phyloP scores from a whole-genome alignment of 2,888 invertebrate genomes.

The Polyommatus icarus region DNA sequence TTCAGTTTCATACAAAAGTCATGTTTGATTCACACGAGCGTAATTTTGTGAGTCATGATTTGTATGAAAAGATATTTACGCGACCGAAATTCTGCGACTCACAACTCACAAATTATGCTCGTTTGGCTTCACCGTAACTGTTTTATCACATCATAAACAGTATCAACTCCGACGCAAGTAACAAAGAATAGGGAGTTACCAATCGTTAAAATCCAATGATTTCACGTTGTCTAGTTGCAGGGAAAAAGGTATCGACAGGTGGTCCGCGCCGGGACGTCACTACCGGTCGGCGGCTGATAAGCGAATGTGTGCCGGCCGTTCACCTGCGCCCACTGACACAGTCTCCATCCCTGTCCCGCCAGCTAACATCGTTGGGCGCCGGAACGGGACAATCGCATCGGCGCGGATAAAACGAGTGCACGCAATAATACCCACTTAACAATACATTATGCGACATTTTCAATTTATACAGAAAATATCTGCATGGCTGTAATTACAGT shows the following conservation, averaged over 20 bases:
- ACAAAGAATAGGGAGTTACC: not conserved
- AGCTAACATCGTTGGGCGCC: slow-evolving; percentile 38
- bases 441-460: slow-evolving; percentile 60
- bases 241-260: slow-evolving; percentile 59
- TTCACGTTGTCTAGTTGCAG: slow-evolving; percentile 44
- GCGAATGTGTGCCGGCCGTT: slow-evolving; percentile 76
- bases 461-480: slow-evolving; percentile 59
- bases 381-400: slow-evolving; percentile 49
- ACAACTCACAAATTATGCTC: too few species aligned
- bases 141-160: slow-evolving; percentile 18
- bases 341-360: slow-evolving; percentile 57
- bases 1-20: too few species aligned
- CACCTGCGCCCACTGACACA: slow-evolving; percentile 75
- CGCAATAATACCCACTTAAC: slow-evolving; percentile 54
- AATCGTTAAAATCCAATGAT: slow-evolving; percentile 43
- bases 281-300: slow-evolving; percentile 71
- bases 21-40: too few species aligned
- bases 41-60: too few species aligned
- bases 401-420: slow-evolving; percentile 51
- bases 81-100: too few species aligned
- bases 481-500: slow-evolving; percentile 57
- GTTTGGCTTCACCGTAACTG: not conserved
- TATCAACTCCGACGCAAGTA: slow-evolving; percentile 10
- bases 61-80: too few species aligned
- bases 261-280: slow-evolving; percentile 56